Evolutionary conservation across 2,797 vertebrate genomes (phyloP).

Genomic region (Anabas testudineus): DNA sequence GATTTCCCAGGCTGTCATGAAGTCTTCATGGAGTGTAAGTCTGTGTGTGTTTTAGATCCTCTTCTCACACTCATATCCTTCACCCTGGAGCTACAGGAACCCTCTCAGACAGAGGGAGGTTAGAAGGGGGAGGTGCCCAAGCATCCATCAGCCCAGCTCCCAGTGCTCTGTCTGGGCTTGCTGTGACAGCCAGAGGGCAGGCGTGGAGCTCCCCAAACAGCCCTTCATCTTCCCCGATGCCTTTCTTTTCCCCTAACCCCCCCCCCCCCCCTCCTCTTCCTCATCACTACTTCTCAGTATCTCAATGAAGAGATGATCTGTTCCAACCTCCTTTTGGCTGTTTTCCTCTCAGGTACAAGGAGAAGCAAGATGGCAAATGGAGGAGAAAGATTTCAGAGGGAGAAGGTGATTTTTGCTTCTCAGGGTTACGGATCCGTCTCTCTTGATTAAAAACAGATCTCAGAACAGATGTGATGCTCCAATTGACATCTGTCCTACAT

Average conservation of each 20-base stretch:
- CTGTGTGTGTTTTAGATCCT: conserved; percentile 35
- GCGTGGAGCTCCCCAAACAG: conserved; percentile 19
- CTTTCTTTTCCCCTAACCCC: neutral
- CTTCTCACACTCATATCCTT: conserved; percentile 51
- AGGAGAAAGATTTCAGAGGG: neutral
- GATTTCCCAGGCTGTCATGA: conserved; percentile 59
- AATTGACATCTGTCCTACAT: conserved; percentile 9
- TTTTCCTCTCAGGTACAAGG: conserved; percentile 13
- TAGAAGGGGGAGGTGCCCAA: neutral
- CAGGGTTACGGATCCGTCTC: neutral
- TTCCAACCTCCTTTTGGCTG: neutral
- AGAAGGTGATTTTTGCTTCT: neutral
- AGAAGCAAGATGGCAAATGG: neutral
- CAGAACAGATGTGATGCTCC: conserved; percentile 26
- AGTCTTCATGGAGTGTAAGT: conserved; percentile 58
- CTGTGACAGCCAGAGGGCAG: conserved; percentile 26
- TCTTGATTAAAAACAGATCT: neutral
- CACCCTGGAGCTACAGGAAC: conserved; percentile 24
- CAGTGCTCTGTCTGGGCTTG: conserved; percentile 60
- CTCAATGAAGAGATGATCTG: conserved; percentile 29
- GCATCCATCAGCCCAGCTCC: conserved; percentile 52
- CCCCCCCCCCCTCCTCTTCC: neutral
- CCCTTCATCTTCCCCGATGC: conserved; percentile 18
- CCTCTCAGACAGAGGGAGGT: conserved; percentile 5
- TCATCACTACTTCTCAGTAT: conserved; percentile 15